A percentile compares a stretch with the other conserved stretches of the same genome.
phyloP scores from a whole-genome alignment of 2,797 vertebrate genomes.

The Ceyx erithaca region DNA sequence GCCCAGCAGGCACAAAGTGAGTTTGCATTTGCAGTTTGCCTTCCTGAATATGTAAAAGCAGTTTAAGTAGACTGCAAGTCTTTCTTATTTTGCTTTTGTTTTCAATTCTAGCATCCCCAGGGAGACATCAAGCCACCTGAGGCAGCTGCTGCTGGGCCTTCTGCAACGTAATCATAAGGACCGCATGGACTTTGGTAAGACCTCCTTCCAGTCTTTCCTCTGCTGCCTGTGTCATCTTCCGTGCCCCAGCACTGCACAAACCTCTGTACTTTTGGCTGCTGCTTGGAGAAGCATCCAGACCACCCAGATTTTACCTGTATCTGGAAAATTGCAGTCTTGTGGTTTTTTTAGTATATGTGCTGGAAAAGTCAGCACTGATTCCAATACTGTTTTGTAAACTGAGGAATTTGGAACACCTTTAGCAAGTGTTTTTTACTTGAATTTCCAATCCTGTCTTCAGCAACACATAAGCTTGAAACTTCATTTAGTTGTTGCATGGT shows the following conservation, averaged over 20 bases:
- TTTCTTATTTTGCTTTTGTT: conserved; percentile 35
- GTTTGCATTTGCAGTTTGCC: conserved; percentile 28
- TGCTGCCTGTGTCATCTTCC: not conserved
- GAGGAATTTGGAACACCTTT: not conserved
- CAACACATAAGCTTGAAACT: not conserved
- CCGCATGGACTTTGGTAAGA: conserved; percentile 92
- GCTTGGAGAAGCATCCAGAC: not conserved
- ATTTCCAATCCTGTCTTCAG: not conserved
- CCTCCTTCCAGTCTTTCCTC: not conserved
- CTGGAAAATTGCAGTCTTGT: not conserved
- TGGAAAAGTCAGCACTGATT: not conserved
- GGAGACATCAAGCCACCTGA: conserved; percentile 90
- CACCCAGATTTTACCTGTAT: not conserved
- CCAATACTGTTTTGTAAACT: not conserved
- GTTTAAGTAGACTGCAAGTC: not conserved
- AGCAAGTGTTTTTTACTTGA: not conserved
- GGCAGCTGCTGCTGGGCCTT: conserved; percentile 90
- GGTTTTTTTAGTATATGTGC: not conserved
- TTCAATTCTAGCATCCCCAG: conserved; percentile 88
- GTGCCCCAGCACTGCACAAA: not conserved
- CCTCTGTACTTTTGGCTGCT: not conserved
- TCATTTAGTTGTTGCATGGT: not conserved
- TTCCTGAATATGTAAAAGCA: conserved; percentile 32
- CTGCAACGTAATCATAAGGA: conserved; percentile 91
- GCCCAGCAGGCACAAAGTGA: conserved; percentile 14